Conservation (phyloP, 2,113 vertebrate species). For the Sprattus sprattus region DNA sequence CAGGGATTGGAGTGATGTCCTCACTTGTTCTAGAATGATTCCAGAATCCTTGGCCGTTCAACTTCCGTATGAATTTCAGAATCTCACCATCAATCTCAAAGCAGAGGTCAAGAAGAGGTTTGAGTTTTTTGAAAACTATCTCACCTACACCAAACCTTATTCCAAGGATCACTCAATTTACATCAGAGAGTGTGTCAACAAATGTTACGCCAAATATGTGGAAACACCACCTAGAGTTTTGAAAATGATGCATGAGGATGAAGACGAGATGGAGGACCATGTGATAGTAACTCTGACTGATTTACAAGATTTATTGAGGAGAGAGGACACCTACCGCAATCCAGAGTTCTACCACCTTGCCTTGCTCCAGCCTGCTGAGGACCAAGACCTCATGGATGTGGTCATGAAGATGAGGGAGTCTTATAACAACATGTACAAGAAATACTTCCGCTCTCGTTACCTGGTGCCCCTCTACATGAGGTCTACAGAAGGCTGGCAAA, state of each 20-base stretch:
- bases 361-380: constrained; percentile 55
- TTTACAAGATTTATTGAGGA: constrained; percentile 18
- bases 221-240: background rate
- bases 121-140: constrained; percentile 56
- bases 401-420: constrained; percentile 21
- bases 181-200: constrained; percentile 26
- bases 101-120: constrained; percentile 37
- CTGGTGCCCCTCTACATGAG: constrained; percentile 52
- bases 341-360: constrained; percentile 58
- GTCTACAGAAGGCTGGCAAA: background rate
- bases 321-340: rapidly evolving
- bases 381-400: constrained; percentile 19
- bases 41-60: background rate
- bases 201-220: constrained; percentile 27
- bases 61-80: background rate
- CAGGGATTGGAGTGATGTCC: background rate
- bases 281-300: background rate
- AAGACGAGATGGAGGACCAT: background rate
- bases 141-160: constrained; percentile 45
- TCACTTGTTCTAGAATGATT: constrained; percentile 18
- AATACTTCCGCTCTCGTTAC: constrained; percentile 42
- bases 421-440: constrained; percentile 23
- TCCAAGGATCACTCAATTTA: background rate
- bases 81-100: background rate
- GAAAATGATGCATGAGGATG: background rate